A percentile compares a stretch with the other conserved stretches of the same genome.
Conservation (phyloP, 2,113 vertebrate genomes). For the Psophia crepitans region DNA sequence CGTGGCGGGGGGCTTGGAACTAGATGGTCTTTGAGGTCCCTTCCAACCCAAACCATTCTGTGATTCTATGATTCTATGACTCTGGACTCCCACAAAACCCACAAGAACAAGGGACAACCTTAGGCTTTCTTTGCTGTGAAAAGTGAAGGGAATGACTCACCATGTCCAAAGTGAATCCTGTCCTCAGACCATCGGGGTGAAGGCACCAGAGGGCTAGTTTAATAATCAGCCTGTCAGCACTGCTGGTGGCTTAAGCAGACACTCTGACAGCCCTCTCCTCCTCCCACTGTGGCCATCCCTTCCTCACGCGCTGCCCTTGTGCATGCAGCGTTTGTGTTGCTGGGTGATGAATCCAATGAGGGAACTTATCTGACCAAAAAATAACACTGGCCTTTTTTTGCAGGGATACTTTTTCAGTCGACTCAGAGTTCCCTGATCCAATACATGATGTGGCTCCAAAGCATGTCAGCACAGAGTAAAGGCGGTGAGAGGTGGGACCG, state of each 20-base stretch:
- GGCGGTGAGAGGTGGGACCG: not conserved
- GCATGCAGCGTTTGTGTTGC: not conserved
- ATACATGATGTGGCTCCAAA: not conserved
- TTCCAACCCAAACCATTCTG: too few relatives aligned
- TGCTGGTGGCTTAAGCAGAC: not conserved
- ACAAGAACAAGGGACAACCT: not conserved
- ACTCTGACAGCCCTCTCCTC: not conserved
- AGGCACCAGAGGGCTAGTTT: not conserved
- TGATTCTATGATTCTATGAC: too few relatives aligned
- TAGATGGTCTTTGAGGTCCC: too few relatives aligned
- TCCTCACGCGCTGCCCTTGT: not conserved
- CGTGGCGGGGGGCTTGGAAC: too few relatives aligned
- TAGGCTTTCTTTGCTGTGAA: not conserved
- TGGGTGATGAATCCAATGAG: not conserved
- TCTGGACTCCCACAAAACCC: not conserved
- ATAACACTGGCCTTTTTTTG: not conserved
- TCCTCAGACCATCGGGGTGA: not conserved
- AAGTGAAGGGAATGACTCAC: not conserved
- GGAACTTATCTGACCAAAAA: not conserved
- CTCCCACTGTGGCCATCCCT: not conserved
- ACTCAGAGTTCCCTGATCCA: not conserved
- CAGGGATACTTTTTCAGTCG: not conserved
- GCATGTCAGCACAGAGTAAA: not conserved
- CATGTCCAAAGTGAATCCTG: not conserved
- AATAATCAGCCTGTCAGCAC: not conserved